Evolutionary conservation across 2,113 vertebrate genomes (phyloP).

Genomic region (Pantherophis guttatus): DNA sequence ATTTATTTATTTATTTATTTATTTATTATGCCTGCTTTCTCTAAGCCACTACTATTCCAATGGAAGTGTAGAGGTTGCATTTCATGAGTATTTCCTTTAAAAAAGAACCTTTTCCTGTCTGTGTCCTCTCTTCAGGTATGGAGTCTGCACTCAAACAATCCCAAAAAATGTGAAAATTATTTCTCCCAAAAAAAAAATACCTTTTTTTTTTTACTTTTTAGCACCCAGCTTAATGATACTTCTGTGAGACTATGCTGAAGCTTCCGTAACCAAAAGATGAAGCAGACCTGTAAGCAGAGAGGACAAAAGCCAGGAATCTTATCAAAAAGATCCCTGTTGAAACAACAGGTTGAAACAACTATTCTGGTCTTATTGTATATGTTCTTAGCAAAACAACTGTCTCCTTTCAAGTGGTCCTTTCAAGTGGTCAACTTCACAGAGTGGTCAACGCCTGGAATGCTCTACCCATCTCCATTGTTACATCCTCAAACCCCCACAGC

Average conservation of each 20-base stretch:
- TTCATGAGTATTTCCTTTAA: not conserved
- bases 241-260: not conserved
- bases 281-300: not conserved
- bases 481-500: too few relatives aligned
- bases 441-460: too few relatives aligned
- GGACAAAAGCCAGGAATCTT: not conserved
- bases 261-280: not conserved
- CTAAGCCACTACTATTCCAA: not conserved
- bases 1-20: not conserved
- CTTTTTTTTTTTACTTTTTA: not conserved
- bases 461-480: too few relatives aligned
- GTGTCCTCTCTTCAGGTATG: not conserved
- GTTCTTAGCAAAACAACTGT: not conserved
- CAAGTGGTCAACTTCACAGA: too few relatives aligned
- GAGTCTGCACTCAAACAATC: not conserved
- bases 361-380: not conserved
- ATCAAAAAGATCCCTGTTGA: not conserved
- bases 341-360: not conserved
- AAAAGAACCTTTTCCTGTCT: not conserved
- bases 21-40: not conserved
- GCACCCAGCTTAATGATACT: not conserved
- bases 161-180: not conserved
- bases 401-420: too few relatives aligned
- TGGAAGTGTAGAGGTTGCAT: not conserved
- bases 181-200: not conserved